Percentiles rank a stretch among this genome's conserved stretches.
phyloP scores from a whole-genome alignment of 2,113 vertebrate genomes.

The Stegostoma tigrinum region DNA sequence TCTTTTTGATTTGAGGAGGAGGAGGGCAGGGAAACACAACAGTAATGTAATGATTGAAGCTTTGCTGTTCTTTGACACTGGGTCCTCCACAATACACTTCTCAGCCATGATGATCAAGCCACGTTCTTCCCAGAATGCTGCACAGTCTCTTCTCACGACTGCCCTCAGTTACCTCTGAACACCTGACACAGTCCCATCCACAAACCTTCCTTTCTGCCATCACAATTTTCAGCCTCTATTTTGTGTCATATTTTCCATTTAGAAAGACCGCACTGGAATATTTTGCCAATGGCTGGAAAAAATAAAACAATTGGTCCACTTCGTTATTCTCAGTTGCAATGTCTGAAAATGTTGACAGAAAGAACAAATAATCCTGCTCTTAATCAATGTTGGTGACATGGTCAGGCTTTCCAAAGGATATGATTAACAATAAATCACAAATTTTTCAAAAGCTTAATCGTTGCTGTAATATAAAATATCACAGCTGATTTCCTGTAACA shows the following conservation, averaged over 20 bases:
- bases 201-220: not conserved
- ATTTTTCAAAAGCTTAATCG: not conserved
- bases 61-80: no score
- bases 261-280: not conserved
- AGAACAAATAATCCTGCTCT: not conserved
- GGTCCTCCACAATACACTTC: no score
- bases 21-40: no score
- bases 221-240: not conserved
- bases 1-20: no score
- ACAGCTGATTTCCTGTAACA: not conserved
- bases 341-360: not conserved
- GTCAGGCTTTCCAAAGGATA: not conserved
- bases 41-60: no score
- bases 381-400: not conserved
- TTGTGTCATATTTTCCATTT: not conserved
- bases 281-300: not conserved
- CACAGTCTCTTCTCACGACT: no score
- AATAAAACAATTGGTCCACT: not conserved
- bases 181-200: not conserved
- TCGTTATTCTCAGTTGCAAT: not conserved
- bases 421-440: not conserved
- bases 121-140: no score
- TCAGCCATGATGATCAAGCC: no score
- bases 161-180: no score
- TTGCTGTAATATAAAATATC: not conserved